phyloP scores from a whole-genome alignment of 2,797 vertebrate species.

The Clarias platycephalus region DNA sequence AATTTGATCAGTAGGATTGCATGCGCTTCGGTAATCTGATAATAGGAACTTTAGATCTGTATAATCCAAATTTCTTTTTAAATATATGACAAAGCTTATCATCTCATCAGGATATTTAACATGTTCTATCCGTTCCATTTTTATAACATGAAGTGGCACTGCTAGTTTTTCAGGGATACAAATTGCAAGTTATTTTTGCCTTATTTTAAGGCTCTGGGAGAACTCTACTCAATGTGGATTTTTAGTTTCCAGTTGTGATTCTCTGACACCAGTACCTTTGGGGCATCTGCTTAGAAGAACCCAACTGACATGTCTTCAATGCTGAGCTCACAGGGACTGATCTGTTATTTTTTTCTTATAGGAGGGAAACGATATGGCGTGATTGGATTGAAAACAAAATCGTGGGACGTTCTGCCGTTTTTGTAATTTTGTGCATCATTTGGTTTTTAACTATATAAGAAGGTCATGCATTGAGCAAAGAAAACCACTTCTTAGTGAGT shows the following conservation, averaged over 20 bases:
- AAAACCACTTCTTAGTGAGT: too few relatives aligned
- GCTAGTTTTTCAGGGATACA: not conserved
- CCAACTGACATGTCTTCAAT: too few relatives aligned
- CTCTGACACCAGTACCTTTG: too few relatives aligned
- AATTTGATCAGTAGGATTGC: constrained; percentile 12
- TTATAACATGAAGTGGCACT: not conserved
- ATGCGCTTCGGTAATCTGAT: constrained; percentile 1
- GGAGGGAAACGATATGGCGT: too few relatives aligned
- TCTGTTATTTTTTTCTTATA: too few relatives aligned
- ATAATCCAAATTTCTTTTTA: constrained; percentile 13
- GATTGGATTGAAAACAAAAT: too few relatives aligned
- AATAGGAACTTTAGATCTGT: not conserved
- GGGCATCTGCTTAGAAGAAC: too few relatives aligned
- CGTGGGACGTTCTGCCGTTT: too few relatives aligned
- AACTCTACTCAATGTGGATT: not conserved
- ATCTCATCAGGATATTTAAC: not conserved
- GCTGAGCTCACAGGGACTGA: too few relatives aligned
- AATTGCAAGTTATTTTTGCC: not conserved
- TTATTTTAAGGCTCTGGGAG: not conserved
- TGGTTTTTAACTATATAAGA: too few relatives aligned
- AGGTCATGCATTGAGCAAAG: too few relatives aligned
- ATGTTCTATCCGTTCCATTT: not conserved
- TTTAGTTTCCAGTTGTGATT: not conserved
- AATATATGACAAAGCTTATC: constrained; percentile 2
- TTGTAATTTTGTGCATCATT: too few relatives aligned